Percentiles rank a stretch among this genome's conserved stretches.
phyloP scores from a whole-genome alignment of 1,140 invertebrate genomes.

The Zaprionus camerounensis region DNA sequence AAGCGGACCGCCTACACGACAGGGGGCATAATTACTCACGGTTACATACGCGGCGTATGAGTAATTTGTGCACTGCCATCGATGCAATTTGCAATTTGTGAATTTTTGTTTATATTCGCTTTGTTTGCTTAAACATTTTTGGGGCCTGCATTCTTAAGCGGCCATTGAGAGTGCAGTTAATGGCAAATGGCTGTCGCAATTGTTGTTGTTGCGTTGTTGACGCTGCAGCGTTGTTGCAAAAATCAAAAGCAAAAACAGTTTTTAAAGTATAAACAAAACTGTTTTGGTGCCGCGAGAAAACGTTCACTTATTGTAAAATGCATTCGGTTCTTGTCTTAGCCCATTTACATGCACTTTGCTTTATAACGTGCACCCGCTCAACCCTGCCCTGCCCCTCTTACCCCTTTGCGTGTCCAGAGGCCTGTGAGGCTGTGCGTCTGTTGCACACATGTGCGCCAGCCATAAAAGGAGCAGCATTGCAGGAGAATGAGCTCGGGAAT shows the following conservation, averaged over 20 bases:
- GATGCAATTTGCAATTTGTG: constrained; percentile 9
- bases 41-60: constrained; percentile 64
- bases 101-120: constrained; percentile 25
- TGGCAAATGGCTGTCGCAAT: constrained; percentile 51
- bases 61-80: constrained; percentile 63
- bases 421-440: constrained; percentile 49
- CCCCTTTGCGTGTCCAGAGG: constrained; percentile 4
- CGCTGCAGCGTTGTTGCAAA: constrained; percentile 6
- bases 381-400: not conserved
- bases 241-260: constrained; percentile 53
- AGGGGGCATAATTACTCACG: constrained; percentile 54
- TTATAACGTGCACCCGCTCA: constrained; percentile 44
- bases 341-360: constrained; percentile 78
- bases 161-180: constrained; percentile 77
- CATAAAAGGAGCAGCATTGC: constrained; percentile 62
- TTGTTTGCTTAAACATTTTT: constrained; percentile 74
- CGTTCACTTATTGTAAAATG: constrained; percentile 76
- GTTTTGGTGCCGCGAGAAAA: constrained; percentile 41
- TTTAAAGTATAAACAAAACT: constrained; percentile 78
- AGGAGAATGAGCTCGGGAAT: constrained; percentile 27
- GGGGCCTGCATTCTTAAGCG: constrained; percentile 70
- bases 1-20: constrained; percentile 43
- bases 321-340: constrained; percentile 59
- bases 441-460: constrained; percentile 74
- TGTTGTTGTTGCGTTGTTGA: constrained; percentile 6